Conservation (phyloP, 2,113 vertebrate species). For the Genyomyrus donnyi region DNA sequence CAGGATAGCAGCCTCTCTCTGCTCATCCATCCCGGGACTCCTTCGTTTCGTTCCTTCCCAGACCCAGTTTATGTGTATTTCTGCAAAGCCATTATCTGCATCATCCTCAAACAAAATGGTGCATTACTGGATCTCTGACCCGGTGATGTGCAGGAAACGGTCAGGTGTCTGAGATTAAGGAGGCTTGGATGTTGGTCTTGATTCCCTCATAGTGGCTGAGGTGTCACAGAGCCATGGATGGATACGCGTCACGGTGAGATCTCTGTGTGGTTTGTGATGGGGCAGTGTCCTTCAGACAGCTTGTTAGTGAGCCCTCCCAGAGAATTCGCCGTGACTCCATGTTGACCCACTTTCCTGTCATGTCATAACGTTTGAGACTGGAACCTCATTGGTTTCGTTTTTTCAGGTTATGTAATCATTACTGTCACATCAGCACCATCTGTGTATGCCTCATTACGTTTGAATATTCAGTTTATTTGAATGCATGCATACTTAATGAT, state of each 20-base stretch:
- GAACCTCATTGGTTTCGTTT: background rate
- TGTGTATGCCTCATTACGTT: background rate
- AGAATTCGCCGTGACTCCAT: background rate
- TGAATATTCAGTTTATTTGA: slow-evolving; percentile 8
- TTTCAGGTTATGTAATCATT: slow-evolving; percentile 2
- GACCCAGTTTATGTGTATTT: background rate
- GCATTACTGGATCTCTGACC: background rate
- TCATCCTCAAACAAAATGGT: background rate
- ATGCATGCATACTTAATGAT: slow-evolving; percentile 5
- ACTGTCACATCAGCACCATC: background rate
- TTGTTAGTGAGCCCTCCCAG: background rate
- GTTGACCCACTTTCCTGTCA: background rate
- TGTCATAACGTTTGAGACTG: background rate
- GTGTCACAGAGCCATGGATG: background rate
- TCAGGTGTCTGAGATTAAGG: background rate
- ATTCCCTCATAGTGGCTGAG: background rate
- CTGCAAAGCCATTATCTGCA: background rate
- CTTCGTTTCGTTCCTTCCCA: background rate
- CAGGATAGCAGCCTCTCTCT: background rate
- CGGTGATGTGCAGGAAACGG: background rate
- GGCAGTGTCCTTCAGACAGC: background rate
- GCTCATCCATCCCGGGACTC: too few relatives aligned
- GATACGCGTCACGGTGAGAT: background rate
- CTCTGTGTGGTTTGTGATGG: background rate
- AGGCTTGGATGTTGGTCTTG: background rate